A percentile compares a stretch with the other conserved stretches of the same genome.
Evolutionary conservation across 2,888 invertebrate species (phyloP).

Genomic region (Octonoba sinensis): DNA sequence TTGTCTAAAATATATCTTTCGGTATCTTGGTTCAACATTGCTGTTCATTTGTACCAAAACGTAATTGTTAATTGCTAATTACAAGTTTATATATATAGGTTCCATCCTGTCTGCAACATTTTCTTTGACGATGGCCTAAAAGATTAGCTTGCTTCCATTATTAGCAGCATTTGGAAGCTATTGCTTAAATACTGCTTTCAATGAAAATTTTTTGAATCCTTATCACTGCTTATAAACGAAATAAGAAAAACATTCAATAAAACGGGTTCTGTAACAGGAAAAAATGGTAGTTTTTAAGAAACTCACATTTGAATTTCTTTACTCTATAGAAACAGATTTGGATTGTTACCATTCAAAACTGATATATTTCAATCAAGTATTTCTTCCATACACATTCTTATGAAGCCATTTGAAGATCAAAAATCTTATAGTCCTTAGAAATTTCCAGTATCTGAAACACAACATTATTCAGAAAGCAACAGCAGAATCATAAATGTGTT

Average conservation of each 20-base stretch:
- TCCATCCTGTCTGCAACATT: too few species aligned
- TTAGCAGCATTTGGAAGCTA: too few species aligned
- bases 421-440: constrained; percentile 28
- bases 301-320: constrained; percentile 38
- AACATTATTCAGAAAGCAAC: constrained; percentile 26
- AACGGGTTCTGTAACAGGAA: constrained; percentile 16
- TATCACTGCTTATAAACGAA: too few species aligned
- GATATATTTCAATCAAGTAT: constrained; percentile 15
- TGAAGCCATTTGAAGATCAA: constrained; percentile 9
- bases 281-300: constrained; percentile 7
- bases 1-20: too few species aligned
- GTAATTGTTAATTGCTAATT: too few species aligned
- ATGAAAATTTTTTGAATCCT: too few species aligned
- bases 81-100: too few species aligned
- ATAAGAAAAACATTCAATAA: neutral
- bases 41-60: too few species aligned
- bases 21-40: too few species aligned
- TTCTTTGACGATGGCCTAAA: too few species aligned
- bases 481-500: constrained; percentile 14
- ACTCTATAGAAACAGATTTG: constrained; percentile 23
- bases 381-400: constrained; percentile 22
- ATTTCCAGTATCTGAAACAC: constrained; percentile 32
- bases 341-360: constrained; percentile 13
- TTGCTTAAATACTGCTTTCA: too few species aligned
- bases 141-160: too few species aligned